phyloP scores from a whole-genome alignment of 2,113 vertebrate genomes.

The Chionis minor region DNA sequence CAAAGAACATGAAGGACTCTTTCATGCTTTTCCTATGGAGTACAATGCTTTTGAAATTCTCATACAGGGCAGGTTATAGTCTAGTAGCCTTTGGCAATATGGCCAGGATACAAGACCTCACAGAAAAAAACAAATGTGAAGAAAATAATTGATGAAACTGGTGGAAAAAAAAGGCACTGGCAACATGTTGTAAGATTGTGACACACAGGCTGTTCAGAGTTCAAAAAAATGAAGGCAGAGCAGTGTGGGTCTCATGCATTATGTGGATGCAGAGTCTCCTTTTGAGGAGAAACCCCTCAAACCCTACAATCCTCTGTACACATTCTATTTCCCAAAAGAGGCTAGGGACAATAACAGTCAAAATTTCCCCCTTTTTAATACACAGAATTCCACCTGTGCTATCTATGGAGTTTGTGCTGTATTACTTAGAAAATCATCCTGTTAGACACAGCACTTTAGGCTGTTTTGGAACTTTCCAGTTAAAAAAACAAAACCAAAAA shows the following conservation, averaged over 20 bases:
- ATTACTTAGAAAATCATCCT: neutral
- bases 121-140: neutral
- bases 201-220: neutral
- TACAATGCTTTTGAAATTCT: constrained; percentile 28
- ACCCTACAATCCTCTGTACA: neutral
- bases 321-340: neutral
- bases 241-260: neutral
- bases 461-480: neutral
- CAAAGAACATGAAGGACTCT: constrained; percentile 9
- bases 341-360: neutral
- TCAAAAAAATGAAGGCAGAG: neutral
- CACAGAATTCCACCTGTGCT: neutral
- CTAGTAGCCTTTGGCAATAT: neutral
- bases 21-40: constrained; percentile 1
- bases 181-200: neutral
- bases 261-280: neutral
- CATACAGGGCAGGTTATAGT: neutral
- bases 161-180: neutral
- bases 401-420: neutral
- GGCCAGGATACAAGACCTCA: neutral
- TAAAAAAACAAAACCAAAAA: neutral
- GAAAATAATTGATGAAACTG: neutral
- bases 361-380: neutral
- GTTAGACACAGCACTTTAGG: neutral
- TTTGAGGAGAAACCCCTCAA: neutral